Conservation (phyloP, 1,140 invertebrate genomes). For the Oreohelix idahoensis region DNA sequence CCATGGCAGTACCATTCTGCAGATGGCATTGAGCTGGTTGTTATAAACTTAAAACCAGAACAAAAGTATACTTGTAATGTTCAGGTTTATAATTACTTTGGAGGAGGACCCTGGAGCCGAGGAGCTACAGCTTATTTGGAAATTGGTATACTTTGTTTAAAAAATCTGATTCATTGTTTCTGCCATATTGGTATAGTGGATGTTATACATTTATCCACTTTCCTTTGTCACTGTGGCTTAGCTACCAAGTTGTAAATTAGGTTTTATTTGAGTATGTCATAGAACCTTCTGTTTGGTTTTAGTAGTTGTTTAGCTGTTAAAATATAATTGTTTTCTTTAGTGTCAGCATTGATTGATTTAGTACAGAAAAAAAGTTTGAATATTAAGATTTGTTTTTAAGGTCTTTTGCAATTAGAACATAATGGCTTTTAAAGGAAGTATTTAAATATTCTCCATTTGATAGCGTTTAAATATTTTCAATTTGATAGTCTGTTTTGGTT, state of each 20-base stretch:
- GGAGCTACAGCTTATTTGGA: conserved; percentile 37
- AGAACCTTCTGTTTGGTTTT: background rate
- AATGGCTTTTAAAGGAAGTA: too few species aligned
- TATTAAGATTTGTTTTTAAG: too few species aligned
- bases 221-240: background rate
- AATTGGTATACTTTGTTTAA: conserved; percentile 41
- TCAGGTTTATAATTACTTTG: conserved; percentile 45
- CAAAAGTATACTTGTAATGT: conserved; percentile 40
- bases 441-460: too few species aligned
- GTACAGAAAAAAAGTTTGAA: too few species aligned
- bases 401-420: too few species aligned
- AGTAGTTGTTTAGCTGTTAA: background rate
- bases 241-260: background rate
- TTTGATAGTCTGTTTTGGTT: too few species aligned
- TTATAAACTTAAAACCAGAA: conserved; percentile 14
- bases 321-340: background rate
- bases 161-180: background rate
- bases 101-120: conserved; percentile 46
- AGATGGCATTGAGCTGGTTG: background rate
- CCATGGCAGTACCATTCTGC: conserved; percentile 38
- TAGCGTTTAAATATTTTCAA: too few species aligned
- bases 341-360: background rate
- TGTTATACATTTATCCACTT: background rate
- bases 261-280: background rate
- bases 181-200: background rate